These are phyloP conservation scores for Tachysurus vachellii DNA, from an alignment of 2,113 vertebrate species.

Conservation along the genomic window DNA sequence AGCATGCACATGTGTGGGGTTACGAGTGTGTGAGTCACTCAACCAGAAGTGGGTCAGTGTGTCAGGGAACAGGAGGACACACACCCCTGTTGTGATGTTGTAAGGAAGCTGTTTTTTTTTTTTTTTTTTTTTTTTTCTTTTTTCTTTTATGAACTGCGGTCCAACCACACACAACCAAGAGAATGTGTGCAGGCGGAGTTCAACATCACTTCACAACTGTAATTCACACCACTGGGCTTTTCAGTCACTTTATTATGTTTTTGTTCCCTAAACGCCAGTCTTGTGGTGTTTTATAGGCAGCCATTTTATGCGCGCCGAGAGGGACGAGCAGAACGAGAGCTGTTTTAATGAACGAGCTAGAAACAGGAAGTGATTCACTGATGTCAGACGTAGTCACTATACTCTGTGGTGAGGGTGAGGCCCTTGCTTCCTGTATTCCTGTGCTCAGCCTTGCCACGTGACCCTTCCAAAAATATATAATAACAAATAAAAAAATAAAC, in stretches of 20 bases:
- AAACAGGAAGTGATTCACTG: slow-evolving; percentile 77
- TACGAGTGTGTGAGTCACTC: slow-evolving; percentile 16
- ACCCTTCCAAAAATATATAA: slow-evolving; percentile 32
- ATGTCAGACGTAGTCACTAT: slow-evolving; percentile 56
- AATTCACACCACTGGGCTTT: not conserved
- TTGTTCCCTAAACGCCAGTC: slow-evolving; percentile 24
- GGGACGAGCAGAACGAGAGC: slow-evolving; percentile 63
- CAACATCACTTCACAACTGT: not conserved
- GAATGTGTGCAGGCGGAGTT: not conserved
- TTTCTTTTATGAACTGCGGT: slow-evolving; percentile 1
- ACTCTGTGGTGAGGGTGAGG: slow-evolving; percentile 43
- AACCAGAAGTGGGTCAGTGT: slow-evolving; percentile 55
- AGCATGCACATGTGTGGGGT: slow-evolving; percentile 26
- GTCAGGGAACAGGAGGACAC: slow-evolving; percentile 45
- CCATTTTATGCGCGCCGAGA: slow-evolving; percentile 66
- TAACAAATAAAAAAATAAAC: not conserved
- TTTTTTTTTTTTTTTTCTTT: not conserved
- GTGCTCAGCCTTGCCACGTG: slow-evolving; percentile 33
- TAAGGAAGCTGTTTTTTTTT: not conserved
- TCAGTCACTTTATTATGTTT: slow-evolving; percentile 20
- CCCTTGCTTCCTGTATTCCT: slow-evolving; percentile 50
- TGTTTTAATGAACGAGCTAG: slow-evolving; percentile 74
- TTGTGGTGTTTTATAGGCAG: slow-evolving; percentile 59
- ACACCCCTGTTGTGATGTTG: slow-evolving; percentile 9
- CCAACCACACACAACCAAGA: not conserved